Base-by-base conservation (phyloP, 2,888 invertebrate species). In the Cerastis rubricosa region DNA sequence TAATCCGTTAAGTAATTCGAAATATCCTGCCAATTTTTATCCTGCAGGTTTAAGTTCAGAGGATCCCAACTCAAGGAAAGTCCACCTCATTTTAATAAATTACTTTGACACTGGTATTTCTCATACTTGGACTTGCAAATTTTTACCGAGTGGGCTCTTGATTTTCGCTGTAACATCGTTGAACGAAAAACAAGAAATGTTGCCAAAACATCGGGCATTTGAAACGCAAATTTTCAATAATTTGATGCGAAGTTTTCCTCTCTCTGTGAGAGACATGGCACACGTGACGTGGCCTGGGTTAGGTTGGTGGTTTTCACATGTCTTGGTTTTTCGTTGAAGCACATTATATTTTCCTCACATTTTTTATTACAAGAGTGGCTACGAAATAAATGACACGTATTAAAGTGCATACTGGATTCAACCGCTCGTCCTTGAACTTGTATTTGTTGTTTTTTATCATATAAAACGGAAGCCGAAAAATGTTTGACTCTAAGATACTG, bases 111-210 rank as follows among this genome's bases (percentile, higher is more conserved):
- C 71, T 71, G 80, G 78, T 78, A 83, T 85, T 85, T 78, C 80
- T 84, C 81, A 81, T 75, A 68, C 81, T 87, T 85, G 84, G 85
- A 88, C 81, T 88, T 88, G 88, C 85, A 89, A 89, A 88, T 89
- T 87, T 83, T 77, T 45, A 40, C 81, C 72, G 81, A 85, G 78
- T 80, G 81, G 78, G 75, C 87, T 83, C 79, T 88, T 85, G 87
- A 85, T 84, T 87, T 87, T 87, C 80, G 65, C 66, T 83, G 80
- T 80, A 87, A 87, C 78, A 72, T 84, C 43, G 79, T 82, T 78
- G 73, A 78, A 85, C 25, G 76, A 78, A 83, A 78, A 87, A 83
- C 84, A 82, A 81, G 84, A 83, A 85, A 78, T 78, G 81, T 84
- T 88, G 74, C 71, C 80, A 76, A 84, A 88, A 85, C 78, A 85